Evolutionary conservation across 2,113 vertebrate species (phyloP).

Genomic region (Nicator chloris): DNA sequence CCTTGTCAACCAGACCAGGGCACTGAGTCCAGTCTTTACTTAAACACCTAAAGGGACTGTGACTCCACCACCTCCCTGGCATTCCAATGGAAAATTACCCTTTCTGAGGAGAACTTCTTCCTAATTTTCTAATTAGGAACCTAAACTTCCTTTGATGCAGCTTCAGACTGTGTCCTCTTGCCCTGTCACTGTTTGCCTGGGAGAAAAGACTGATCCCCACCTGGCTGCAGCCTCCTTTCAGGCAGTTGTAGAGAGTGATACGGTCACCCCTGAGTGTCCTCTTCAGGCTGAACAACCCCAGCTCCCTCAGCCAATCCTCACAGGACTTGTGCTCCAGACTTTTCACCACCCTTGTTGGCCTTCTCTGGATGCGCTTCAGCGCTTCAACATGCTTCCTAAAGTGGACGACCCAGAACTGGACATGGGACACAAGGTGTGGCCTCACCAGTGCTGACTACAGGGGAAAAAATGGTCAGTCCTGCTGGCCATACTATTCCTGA

Average conservation of each 20-base stretch:
- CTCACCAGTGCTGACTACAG: not conserved
- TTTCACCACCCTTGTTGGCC: not conserved
- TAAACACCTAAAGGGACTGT: not conserved
- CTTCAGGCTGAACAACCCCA: not conserved
- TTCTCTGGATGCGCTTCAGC: not conserved
- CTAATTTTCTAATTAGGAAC: not conserved
- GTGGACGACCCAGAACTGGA: not conserved
- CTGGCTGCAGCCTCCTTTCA: not conserved
- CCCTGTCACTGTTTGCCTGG: not conserved
- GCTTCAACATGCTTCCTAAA: not conserved
- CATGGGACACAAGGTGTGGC: not conserved
- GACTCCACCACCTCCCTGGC: not conserved
- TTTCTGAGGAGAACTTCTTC: not conserved
- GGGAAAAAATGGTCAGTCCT: not conserved
- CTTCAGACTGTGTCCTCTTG: not conserved
- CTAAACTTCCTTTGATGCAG: not conserved
- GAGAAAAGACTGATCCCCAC: not conserved
- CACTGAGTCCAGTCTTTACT: not conserved
- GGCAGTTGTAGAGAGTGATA: not conserved
- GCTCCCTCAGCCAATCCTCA: not conserved
- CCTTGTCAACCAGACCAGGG: not conserved
- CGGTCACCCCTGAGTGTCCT: not conserved
- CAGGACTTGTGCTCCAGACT: not conserved
- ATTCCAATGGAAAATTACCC: not conserved
- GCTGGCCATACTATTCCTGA: not conserved